phyloP scores from a whole-genome alignment of 2,797 vertebrate genomes.

The Ptychobarbus kaznakovi region DNA sequence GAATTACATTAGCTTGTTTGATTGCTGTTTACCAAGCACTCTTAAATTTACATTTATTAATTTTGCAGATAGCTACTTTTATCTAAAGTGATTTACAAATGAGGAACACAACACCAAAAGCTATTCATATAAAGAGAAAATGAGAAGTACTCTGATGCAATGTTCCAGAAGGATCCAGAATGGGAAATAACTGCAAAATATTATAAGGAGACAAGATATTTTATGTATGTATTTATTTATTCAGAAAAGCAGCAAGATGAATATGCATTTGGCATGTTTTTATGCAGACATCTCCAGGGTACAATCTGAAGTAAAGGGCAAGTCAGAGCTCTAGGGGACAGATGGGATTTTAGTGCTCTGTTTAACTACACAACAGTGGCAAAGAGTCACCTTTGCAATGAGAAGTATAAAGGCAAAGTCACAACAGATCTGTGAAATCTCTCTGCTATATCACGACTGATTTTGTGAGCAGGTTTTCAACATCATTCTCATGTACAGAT shows the following conservation, averaged over 20 bases:
- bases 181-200: neutral
- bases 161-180: neutral
- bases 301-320: slow-evolving; percentile 24
- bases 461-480: neutral
- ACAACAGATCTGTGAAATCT: slow-evolving; percentile 10
- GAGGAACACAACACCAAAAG: slow-evolving; percentile 3
- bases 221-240: slow-evolving; percentile 18
- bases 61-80: slow-evolving; percentile 6
- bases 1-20: slow-evolving; percentile 3
- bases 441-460: neutral
- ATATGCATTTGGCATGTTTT: slow-evolving; percentile 30
- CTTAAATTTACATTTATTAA: neutral
- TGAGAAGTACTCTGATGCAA: neutral
- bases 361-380: slow-evolving; percentile 9
- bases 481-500: neutral
- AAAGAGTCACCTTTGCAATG: slow-evolving; percentile 27
- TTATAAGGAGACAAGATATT: neutral
- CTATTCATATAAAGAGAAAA: neutral
- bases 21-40: slow-evolving; percentile 2
- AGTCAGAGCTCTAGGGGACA: slow-evolving; percentile 13
- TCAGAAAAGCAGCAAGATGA: slow-evolving; percentile 24
- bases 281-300: slow-evolving; percentile 32
- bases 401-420: slow-evolving; percentile 11
- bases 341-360: slow-evolving; percentile 30
- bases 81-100: slow-evolving; percentile 8